Base-by-base conservation (phyloP, 2,113 vertebrate genomes). In the Sakesphorus luctuosus region DNA sequence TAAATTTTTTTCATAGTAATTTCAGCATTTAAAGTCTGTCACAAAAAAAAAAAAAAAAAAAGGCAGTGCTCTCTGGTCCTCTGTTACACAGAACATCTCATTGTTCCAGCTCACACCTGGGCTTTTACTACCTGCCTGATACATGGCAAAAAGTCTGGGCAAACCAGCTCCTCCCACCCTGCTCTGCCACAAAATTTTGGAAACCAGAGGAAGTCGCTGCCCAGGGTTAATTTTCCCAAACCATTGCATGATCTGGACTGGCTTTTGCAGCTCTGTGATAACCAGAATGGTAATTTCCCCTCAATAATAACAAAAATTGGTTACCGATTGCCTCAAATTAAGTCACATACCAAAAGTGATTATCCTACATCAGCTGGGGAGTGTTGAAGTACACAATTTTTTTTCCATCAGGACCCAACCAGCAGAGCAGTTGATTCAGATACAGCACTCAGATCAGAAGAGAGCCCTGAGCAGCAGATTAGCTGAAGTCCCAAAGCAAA, bases 61-160 rank as follows among this genome's bases (percentile, higher is more conserved):
- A 40, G 58, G 23, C 69, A 31, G 18, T 43, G 26, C 35, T 19
- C 35, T 73, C 53, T 40, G 21, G 23, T 78, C 25, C 23, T 63
- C 18, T 28, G 19, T 38, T 78, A 69, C 36, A 61, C 11, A 56
- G 35, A 78, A 11, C 19, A 73, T 4, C 28, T 74, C 31, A 6
- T 28, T 26, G 21, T 16, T 40, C 33, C 47, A 56, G 71, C 47
- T 83, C 52, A 43, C 33, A 43, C 50, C 61, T 61, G 35, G 44
- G 40, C 18, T 17, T 56, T 33, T 84, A 26, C 52, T n/a, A 28
- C 33, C 31, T 52, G 47, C 10, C 15, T 18, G 36, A 28, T 33
- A 36, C 0, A 0, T 25, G 8, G 25, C 46, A 73, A 67, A 61
- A 50, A 9, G n/a, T 18, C 18, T 3, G 0, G 4, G 7, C 21